Evolutionary conservation across 2,113 vertebrate species (phyloP).

Genomic region (Trogon surrucura): DNA sequence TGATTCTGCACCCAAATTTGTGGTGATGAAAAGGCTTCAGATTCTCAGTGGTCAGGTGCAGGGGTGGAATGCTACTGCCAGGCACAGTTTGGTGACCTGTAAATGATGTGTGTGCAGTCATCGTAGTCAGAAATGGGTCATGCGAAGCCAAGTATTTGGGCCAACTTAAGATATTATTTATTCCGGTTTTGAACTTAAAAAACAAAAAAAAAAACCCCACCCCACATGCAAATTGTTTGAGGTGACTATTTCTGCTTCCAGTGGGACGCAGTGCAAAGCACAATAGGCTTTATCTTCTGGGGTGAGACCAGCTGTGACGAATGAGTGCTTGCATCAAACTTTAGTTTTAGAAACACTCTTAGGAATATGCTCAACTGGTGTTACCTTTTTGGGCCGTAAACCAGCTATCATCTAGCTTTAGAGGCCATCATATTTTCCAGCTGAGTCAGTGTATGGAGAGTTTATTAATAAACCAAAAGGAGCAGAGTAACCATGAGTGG

Average conservation of each 20-base stretch:
- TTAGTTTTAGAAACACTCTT: neutral
- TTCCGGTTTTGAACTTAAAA: neutral
- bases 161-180: slow-evolving; percentile 24
- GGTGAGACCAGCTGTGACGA: neutral
- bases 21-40: neutral
- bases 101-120: neutral
- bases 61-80: neutral
- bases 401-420: neutral
- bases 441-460: neutral
- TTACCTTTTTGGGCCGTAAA: neutral
- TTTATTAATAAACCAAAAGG: slow-evolving; percentile 37
- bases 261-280: neutral
- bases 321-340: neutral
- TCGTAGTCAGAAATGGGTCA: neutral
- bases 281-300: neutral
- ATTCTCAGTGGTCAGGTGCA: neutral
- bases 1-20: neutral
- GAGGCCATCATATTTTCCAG: slow-evolving; percentile 8
- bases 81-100: neutral
- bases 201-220: neutral
- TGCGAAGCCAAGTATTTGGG: neutral
- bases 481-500: neutral
- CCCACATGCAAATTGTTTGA: neutral
- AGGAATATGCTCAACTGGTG: neutral
- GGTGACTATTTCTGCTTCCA: neutral